Evolutionary conservation across 2,888 invertebrate genomes (phyloP), one percentile per base, ranked within the genome.

Genomic region (Xylota sylvarum): DNA sequence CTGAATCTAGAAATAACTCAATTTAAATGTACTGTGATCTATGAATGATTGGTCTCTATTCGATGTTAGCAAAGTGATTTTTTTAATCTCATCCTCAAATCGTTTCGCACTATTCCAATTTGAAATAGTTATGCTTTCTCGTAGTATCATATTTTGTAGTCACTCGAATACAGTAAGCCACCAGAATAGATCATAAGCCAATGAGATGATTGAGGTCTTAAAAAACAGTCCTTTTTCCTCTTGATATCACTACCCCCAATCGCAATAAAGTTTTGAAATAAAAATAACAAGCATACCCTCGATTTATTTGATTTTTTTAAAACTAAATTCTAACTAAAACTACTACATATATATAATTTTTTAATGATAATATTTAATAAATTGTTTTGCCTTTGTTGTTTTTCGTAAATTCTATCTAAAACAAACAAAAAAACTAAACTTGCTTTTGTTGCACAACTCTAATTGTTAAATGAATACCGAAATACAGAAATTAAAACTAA

Each of bases 371-470:
- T 37, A 23, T 52, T n/a, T 19, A 30, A 48, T 4, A 32, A 72
- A 72, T 35, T 43, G 43, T 62, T 23, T 58, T 58, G 52, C 67
- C 37, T 52, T 52, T 67, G 23, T 37, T 67, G 32, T 52, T 37
- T 50, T 27, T 52, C 4, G 23, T 48, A 48, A 32, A 62, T 14
- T 65, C 5, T 46, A 14, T 65, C 5, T 46, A 14, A 17, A 14
- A 14, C 27, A 14, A 62, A 23, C 23, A 14, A 43, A 14, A 62
- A 23, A 40, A 23, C 40, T 2, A 37, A 14, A 10, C n/a, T 65
- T 23, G 50, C 65, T 19, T 65, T 65, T 30, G 9, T 46, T 43
- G 62, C 73, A 52, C 62, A 52, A 52, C 9, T 60, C 32, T 27
- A 32, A 48, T 48, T 67, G 64, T 65, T 48, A 48, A 65, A 48